Percentiles rank a stretch among this genome's conserved stretches.
Evolutionary conservation across 2,888 invertebrate genomes (phyloP).

Genomic region (Sceliomorpha sp.): DNA sequence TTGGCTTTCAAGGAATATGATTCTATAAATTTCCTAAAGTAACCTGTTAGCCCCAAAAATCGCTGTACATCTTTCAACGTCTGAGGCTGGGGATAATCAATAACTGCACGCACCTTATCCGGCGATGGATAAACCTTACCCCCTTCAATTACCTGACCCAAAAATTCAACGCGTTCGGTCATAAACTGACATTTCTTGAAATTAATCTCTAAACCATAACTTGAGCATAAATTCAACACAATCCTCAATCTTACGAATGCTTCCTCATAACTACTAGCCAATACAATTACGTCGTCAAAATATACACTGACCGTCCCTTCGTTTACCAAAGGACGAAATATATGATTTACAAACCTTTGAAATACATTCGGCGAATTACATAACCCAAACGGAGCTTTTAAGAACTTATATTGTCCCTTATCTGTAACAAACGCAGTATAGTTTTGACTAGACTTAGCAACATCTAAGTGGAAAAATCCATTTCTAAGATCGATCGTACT

Average conservation of each 20-base stretch:
- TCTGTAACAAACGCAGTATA: slow-evolving; percentile 37
- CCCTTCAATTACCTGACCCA: slow-evolving; percentile 20
- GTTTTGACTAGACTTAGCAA: slow-evolving; percentile 20
- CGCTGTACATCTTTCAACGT: slow-evolving; percentile 2
- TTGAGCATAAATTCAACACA: slow-evolving; percentile 45
- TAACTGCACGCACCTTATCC: slow-evolving; percentile 21
- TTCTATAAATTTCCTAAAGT: slow-evolving; percentile 46
- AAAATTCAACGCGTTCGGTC: slow-evolving; percentile 19
- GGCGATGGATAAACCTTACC: slow-evolving; percentile 16
- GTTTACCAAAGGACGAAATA: slow-evolving; percentile 10
- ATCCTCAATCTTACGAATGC: slow-evolving; percentile 28
- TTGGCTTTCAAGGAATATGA: slow-evolving; percentile 21
- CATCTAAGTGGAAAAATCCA: slow-evolving; percentile 31
- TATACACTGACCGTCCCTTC: slow-evolving; percentile 18
- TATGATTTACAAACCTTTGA: slow-evolving; percentile 24
- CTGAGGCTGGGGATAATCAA: slow-evolving; percentile 15
- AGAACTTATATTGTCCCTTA: slow-evolving; percentile 34
- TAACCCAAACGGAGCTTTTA: slow-evolving; percentile 37
- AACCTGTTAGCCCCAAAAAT: slow-evolving; percentile 33
- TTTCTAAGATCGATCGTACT: slow-evolving; percentile 34
- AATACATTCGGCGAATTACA: slow-evolving; percentile 28
- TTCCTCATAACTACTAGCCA: too few species aligned
- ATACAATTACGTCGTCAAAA: slow-evolving; percentile 26
- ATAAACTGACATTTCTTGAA: slow-evolving; percentile 16
- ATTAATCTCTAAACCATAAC: slow-evolving; percentile 8